Conservation (phyloP, 2,888 invertebrate species). For the Drosophila pseudotalamancana region DNA sequence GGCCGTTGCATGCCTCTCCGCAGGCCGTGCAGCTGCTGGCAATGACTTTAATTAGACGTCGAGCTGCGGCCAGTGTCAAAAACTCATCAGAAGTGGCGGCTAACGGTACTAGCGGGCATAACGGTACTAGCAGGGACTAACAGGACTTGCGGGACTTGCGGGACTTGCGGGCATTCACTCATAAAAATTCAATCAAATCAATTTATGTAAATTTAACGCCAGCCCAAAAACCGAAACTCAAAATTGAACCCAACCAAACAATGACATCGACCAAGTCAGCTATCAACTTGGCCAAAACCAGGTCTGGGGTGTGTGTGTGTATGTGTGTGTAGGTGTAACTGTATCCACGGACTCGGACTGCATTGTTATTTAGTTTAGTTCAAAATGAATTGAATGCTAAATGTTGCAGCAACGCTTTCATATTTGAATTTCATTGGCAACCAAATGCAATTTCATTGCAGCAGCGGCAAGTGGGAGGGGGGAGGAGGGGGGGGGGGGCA, state of each 20-base stretch:
- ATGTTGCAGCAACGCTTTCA: slow-evolving; percentile 44
- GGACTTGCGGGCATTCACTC: slow-evolving; percentile 47
- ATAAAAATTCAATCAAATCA: slow-evolving; percentile 85
- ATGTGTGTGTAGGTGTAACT: no score
- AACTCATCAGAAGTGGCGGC: slow-evolving; percentile 71
- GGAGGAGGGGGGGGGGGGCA: not conserved
- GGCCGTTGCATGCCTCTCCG: slow-evolving; percentile 3
- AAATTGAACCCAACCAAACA: no score
- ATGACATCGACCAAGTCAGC: slow-evolving; percentile 36
- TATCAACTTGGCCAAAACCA: slow-evolving; percentile 14
- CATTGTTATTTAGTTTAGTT: slow-evolving; percentile 75
- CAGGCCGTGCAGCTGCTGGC: slow-evolving; percentile 59
- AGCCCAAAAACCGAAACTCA: slow-evolving; percentile 11
- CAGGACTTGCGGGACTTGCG: slow-evolving; percentile 22
- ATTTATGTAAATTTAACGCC: slow-evolving; percentile 85
- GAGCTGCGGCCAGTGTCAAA: slow-evolving; percentile 38
- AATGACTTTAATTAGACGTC: slow-evolving; percentile 74
- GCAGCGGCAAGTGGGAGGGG: not conserved
- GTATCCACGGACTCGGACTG: no score
- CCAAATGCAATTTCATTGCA: slow-evolving; percentile 34
- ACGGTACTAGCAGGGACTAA: no score
- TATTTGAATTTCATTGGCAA: slow-evolving; percentile 61
- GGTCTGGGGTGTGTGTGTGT: no score
- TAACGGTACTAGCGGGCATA: slow-evolving; percentile 19
- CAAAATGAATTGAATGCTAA: slow-evolving; percentile 69